Evolutionary conservation across 2,797 vertebrate genomes (phyloP).

Genomic region (Atherinosoma microstoma): DNA sequence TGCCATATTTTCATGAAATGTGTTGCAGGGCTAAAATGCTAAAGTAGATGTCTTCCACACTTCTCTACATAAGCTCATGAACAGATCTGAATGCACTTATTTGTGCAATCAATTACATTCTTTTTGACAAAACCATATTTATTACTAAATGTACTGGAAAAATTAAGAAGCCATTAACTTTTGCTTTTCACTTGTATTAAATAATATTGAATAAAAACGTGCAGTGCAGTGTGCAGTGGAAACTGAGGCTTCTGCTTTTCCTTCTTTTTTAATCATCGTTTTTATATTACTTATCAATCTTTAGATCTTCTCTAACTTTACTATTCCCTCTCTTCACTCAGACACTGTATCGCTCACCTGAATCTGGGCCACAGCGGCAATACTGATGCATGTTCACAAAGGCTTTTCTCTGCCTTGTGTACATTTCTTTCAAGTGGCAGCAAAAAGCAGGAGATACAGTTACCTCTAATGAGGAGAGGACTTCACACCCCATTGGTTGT

Average conservation of each 20-base stretch:
- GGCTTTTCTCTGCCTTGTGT: slow-evolving; percentile 55
- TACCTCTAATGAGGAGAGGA: slow-evolving; percentile 63
- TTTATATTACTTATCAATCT: neutral
- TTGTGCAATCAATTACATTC: too few relatives aligned
- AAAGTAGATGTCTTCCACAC: too few relatives aligned
- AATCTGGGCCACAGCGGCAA: slow-evolving; percentile 57
- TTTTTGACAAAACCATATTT: too few relatives aligned
- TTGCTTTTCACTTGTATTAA: too few relatives aligned
- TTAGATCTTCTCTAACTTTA: neutral
- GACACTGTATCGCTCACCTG: slow-evolving; percentile 23
- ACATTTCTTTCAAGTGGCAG: slow-evolving; percentile 40
- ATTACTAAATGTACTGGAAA: too few relatives aligned
- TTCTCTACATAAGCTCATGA: too few relatives aligned
- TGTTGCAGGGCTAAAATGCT: too few relatives aligned
- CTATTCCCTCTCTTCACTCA: neutral
- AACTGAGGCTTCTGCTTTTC: neutral
- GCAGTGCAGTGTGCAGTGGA: too few relatives aligned
- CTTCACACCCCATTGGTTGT: slow-evolving; percentile 71
- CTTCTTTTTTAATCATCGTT: neutral
- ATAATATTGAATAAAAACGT: too few relatives aligned
- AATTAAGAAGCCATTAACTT: too few relatives aligned
- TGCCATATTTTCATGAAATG: too few relatives aligned
- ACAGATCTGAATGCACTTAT: too few relatives aligned
- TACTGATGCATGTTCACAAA: slow-evolving; percentile 54
- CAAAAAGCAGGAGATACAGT: slow-evolving; percentile 65